phyloP scores from a whole-genome alignment of 2,888 invertebrate species.

The Himalopsyche kuldschensis region DNA sequence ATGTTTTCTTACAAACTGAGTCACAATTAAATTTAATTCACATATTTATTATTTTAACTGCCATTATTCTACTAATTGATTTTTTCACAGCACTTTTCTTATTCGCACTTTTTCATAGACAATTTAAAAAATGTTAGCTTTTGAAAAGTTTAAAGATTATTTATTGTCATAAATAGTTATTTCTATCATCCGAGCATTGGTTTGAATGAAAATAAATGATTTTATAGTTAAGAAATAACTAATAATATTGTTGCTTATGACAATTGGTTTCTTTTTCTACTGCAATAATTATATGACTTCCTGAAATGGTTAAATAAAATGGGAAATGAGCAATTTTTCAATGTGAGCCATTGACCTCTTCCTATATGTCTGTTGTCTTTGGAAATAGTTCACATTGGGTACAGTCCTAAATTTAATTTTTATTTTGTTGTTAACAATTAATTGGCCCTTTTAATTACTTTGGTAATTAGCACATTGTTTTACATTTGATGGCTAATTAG shows the following conservation, averaged over 20 bases:
- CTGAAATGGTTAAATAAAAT: too few relatives aligned
- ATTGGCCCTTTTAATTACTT: too few relatives aligned
- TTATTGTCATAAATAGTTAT: background rate
- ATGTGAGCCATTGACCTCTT: too few relatives aligned
- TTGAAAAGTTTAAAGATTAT: constrained; percentile 47
- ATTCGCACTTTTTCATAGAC: constrained; percentile 41
- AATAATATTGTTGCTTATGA: too few relatives aligned
- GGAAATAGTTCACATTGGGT: too few relatives aligned
- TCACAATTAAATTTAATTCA: background rate
- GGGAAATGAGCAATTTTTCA: too few relatives aligned
- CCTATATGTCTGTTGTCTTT: too few relatives aligned
- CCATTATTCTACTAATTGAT: background rate
- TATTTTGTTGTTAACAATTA: too few relatives aligned
- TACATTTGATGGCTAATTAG: too few relatives aligned
- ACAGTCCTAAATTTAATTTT: too few relatives aligned
- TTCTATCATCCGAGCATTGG: background rate
- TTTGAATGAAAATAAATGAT: background rate
- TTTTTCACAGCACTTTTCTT: background rate
- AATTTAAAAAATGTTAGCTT: constrained; percentile 45
- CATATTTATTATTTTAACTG: background rate
- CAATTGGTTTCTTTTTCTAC: background rate
- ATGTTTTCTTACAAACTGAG: background rate
- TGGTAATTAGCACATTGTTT: too few relatives aligned
- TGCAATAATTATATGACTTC: background rate
- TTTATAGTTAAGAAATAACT: background rate